These are phyloP conservation scores for Cheilosia vernalis DNA, from an alignment of 2,888 invertebrate species.

Conservation along the genomic window DNA sequence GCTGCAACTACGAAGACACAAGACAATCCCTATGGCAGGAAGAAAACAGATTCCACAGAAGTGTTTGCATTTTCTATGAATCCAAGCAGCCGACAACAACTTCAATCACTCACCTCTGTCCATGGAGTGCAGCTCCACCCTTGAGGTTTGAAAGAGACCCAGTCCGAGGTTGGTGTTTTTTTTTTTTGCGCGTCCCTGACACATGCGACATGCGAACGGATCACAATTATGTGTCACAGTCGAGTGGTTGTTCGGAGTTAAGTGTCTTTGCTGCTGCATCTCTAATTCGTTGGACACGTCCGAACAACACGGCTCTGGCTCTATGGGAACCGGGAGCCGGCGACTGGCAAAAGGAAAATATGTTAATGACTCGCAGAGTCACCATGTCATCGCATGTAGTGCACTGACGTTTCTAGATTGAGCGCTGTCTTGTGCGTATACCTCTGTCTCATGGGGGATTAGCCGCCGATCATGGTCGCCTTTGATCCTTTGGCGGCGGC, in stretches of 20 bases:
- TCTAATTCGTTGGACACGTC: slow-evolving; percentile 60
- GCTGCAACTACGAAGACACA: neutral
- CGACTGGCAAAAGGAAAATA: slow-evolving; percentile 51
- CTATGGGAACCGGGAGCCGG: slow-evolving; percentile 54
- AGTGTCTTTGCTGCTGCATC: slow-evolving; percentile 62
- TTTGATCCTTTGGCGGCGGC: slow-evolving; percentile 63
- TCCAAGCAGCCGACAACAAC: neutral
- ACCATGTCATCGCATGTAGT: slow-evolving; percentile 7
- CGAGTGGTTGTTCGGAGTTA: slow-evolving; percentile 61
- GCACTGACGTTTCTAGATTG: slow-evolving; percentile 66
- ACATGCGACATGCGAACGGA: slow-evolving; percentile 51
- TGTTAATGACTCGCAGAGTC: slow-evolving; percentile 65
- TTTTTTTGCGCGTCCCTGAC: slow-evolving; percentile 23
- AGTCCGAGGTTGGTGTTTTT: neutral
- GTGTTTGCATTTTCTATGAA: slow-evolving; percentile 67
- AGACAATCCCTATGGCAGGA: slow-evolving; percentile 25
- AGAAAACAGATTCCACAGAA: slow-evolving; percentile 51
- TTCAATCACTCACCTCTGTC: slow-evolving; percentile 17
- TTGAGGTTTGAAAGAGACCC: slow-evolving; percentile 23
- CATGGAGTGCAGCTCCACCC: slow-evolving; percentile 49
- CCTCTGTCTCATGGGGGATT: slow-evolving; percentile 38
- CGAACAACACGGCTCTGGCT: slow-evolving; percentile 2
- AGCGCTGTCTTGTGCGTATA: slow-evolving; percentile 56
- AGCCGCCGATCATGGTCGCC: slow-evolving; percentile 38
- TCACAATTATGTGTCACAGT: slow-evolving; percentile 72